Conservation (phyloP, 2,888 invertebrate species). For the Drosophila phalerata region DNA sequence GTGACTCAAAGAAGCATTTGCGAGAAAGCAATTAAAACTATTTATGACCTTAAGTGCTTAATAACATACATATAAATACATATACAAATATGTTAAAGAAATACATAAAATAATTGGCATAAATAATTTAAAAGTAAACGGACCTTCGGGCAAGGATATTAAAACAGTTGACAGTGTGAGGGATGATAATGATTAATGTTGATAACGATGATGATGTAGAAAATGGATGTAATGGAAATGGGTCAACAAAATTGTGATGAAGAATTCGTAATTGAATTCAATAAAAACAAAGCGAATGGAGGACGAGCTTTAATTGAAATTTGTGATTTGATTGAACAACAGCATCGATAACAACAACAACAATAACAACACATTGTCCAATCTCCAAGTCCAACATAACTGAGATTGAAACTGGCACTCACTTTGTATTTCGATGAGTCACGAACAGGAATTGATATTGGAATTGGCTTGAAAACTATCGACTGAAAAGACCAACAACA, state of each 20-base stretch:
- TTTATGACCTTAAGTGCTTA: conserved; percentile 29
- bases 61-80: conserved; percentile 2
- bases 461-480: conserved; percentile 49
- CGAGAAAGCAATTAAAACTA: conserved; percentile 53
- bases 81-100: not conserved
- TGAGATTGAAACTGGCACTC: conserved; percentile 26
- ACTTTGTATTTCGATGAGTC: conserved; percentile 61
- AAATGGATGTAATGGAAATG: not conserved
- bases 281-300: conserved; percentile 53
- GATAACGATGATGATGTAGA: conserved; percentile 19
- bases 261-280: conserved; percentile 18
- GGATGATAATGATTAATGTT: conserved; percentile 15
- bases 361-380: conserved; percentile 12
- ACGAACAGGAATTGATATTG: conserved; percentile 71
- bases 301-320: conserved; percentile 37
- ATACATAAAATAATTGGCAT: conserved; percentile 26
- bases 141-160: conserved; percentile 47
- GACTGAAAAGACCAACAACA: conserved; percentile 26
- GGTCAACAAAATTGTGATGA: not conserved
- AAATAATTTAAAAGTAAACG: conserved; percentile 31
- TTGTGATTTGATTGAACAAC: conserved; percentile 3
- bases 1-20: conserved; percentile 40
- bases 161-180: conserved; percentile 38
- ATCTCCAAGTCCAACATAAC: conserved; percentile 11
- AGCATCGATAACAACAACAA: not conserved